Conservation (phyloP, 2,797 vertebrate species). For the Clarias pachynema region DNA sequence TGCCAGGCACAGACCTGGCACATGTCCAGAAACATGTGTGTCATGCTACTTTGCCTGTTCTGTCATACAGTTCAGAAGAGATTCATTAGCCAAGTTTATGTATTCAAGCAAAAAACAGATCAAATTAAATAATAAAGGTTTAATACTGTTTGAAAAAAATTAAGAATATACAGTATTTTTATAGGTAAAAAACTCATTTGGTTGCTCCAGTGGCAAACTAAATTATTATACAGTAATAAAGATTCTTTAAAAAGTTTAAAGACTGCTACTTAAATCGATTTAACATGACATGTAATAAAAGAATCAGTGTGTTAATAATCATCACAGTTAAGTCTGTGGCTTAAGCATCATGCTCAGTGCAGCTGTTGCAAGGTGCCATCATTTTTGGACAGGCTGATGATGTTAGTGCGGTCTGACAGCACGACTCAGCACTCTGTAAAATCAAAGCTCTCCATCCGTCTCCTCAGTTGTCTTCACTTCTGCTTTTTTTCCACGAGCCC, state of each 20-base stretch:
- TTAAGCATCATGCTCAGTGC: not conserved
- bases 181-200: not conserved
- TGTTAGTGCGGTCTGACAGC: constrained; percentile 42
- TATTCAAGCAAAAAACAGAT: not conserved
- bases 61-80: too few relatives aligned
- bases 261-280: not conserved
- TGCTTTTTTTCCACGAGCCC: not conserved
- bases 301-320: constrained; percentile 1
- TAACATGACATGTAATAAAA: not conserved
- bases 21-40: constrained; percentile 53
- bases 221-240: not conserved
- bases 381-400: constrained; percentile 26
- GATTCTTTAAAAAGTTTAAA: not conserved
- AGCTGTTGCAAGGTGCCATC: not conserved
- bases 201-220: not conserved
- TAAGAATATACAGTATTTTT: not conserved
- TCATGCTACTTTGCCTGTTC: not conserved
- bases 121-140: not conserved
- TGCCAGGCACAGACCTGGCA: constrained; percentile 53
- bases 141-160: not conserved
- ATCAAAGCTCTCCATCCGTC: constrained; percentile 21
- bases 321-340: not conserved
- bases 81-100: not conserved
- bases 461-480: not conserved
- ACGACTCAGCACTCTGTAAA: constrained; percentile 28